Conservation (phyloP, 2,797 vertebrate genomes). For the Arctocebus calabarensis region DNA sequence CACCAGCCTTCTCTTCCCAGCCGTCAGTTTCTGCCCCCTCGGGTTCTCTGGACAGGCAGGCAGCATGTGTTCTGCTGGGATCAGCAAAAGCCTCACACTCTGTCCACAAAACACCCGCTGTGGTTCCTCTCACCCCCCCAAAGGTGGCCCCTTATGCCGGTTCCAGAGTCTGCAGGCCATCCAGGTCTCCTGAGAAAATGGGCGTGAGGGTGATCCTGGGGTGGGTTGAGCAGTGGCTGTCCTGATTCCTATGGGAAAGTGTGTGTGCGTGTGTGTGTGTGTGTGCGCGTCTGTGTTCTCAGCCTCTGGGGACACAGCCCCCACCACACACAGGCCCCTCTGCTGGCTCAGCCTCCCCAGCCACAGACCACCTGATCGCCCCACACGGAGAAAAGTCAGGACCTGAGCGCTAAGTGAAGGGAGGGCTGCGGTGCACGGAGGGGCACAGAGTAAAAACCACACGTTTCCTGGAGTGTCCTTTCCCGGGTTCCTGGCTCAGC, state of each 20-base stretch:
- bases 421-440: background rate
- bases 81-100: slow-evolving; percentile 41
- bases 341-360: slow-evolving; percentile 73
- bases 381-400: background rate
- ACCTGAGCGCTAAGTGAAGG: background rate
- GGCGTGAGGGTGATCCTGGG: background rate
- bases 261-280: background rate
- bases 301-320: slow-evolving; percentile 32
- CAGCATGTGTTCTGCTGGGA: background rate
- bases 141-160: background rate
- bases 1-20: background rate
- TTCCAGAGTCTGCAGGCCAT: background rate
- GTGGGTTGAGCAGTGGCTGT: background rate
- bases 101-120: background rate
- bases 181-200: slow-evolving; percentile 71
- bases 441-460: slow-evolving; percentile 13
- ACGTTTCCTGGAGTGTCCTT: slow-evolving; percentile 45
- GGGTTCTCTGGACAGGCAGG: background rate
- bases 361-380: slow-evolving; percentile 69
- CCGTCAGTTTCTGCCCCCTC: background rate
- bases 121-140: background rate
- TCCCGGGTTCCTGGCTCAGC: background rate
- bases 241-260: slow-evolving; percentile 73
- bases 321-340: background rate
- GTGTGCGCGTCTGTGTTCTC: slow-evolving; percentile 26